Evolutionary conservation across 2,888 invertebrate genomes (phyloP).

Genomic region (Metacarcinus magister): DNA sequence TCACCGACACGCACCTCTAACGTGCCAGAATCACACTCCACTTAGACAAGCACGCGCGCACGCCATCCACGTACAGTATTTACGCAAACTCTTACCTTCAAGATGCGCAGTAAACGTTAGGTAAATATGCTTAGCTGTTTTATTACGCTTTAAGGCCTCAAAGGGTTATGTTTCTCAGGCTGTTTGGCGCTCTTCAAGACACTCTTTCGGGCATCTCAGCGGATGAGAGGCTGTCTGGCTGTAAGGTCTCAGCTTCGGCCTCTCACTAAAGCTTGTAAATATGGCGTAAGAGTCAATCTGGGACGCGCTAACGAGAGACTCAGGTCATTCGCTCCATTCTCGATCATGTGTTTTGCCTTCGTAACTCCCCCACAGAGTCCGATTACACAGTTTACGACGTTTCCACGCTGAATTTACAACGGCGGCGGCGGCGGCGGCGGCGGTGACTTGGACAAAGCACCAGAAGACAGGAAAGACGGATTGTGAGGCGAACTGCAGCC

Average conservation of each 20-base stretch:
- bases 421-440: neutral
- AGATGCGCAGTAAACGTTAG: neutral
- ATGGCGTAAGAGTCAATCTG: constrained; percentile 71
- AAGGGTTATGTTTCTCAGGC: neutral
- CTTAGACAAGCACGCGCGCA: constrained; percentile 20
- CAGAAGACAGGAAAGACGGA: neutral
- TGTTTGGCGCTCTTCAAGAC: neutral
- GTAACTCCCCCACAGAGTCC: constrained; percentile 27
- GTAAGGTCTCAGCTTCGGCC: neutral
- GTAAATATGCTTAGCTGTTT: neutral
- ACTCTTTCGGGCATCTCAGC: neutral
- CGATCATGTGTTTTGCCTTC: constrained; percentile 63
- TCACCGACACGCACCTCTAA: neutral
- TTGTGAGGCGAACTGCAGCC: neutral
- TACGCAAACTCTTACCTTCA: neutral
- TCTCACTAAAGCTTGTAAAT: constrained; percentile 59
- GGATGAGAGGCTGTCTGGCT: neutral
- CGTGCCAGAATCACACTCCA: neutral
- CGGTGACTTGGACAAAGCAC: neutral
- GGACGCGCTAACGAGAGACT: constrained; percentile 68
- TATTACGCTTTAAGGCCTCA: neutral
- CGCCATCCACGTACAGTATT: neutral
- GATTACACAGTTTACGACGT: constrained; percentile 47
- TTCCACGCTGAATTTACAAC: constrained; percentile 50
- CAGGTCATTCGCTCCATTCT: constrained; percentile 64